A percentile compares a stretch with the other conserved stretches of the same genome.
Conservation (phyloP, 1,140 invertebrate genomes). For the Solenopsis invicta region DNA sequence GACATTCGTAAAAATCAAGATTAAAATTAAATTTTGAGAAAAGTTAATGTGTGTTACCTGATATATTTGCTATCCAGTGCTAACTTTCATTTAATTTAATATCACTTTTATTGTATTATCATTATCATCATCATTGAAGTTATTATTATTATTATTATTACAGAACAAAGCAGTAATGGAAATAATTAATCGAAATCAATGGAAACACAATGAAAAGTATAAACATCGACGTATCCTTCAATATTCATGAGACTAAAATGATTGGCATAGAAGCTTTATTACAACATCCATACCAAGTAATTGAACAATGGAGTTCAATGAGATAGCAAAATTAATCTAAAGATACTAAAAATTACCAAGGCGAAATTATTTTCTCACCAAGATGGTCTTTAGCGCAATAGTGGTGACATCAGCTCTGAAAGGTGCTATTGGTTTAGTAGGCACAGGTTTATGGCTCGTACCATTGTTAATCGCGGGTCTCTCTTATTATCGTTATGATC, state of each 20-base stretch:
- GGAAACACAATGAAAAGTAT: slow-evolving; percentile 38
- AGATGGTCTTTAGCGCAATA: slow-evolving; percentile 91
- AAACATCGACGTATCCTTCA: neutral
- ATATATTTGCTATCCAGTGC: neutral
- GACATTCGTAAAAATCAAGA: neutral
- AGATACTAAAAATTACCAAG: slow-evolving; percentile 14
- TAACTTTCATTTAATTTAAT: neutral
- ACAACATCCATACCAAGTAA: slow-evolving; percentile 66
- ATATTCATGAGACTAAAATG: slow-evolving; percentile 71
- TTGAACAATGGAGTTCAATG: neutral
- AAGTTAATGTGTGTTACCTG: neutral
- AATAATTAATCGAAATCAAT: neutral
- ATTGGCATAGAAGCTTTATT: slow-evolving; percentile 75
- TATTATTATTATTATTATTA: slow-evolving; percentile 21
- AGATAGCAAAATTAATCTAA: neutral
- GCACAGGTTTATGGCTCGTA: slow-evolving; percentile 93
- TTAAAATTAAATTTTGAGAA: neutral
- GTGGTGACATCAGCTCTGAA: slow-evolving; percentile 92
- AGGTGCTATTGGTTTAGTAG: slow-evolving; percentile 90
- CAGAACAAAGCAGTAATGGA: slow-evolving; percentile 13
- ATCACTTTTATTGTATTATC: neutral
- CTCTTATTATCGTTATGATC: slow-evolving; percentile 93
- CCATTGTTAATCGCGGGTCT: slow-evolving; percentile 93
- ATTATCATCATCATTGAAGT: neutral
- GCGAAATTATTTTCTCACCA: neutral